Percentiles rank a stretch among this genome's conserved stretches.
These are phyloP conservation scores for Mesorhabditis sp. DNA, from an alignment of 2,888 invertebrate species.

Conservation along the genomic window DNA sequence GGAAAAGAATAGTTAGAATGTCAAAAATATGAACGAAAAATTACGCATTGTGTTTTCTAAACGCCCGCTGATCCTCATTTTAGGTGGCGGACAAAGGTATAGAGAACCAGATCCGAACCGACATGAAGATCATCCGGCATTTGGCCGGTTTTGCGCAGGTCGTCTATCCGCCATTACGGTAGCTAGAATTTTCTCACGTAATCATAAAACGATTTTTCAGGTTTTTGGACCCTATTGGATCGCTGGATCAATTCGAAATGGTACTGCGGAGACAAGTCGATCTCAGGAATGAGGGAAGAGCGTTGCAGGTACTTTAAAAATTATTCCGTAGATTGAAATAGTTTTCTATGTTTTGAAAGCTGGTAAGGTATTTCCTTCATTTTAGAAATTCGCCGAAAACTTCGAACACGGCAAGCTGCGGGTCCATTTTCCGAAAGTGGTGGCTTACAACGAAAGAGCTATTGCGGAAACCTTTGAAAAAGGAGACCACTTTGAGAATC, in stretches of 20 bases:
- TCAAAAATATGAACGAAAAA: too few relatives aligned
- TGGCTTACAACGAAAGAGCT: not conserved
- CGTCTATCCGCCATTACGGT: too few relatives aligned
- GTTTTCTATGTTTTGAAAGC: not conserved
- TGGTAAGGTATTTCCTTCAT: too few relatives aligned
- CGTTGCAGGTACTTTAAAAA: not conserved
- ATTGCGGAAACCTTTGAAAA: not conserved
- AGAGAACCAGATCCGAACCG: too few relatives aligned
- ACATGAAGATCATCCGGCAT: too few relatives aligned
- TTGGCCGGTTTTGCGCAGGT: too few relatives aligned
- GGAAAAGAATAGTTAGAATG: too few relatives aligned
- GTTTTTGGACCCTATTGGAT: not conserved
- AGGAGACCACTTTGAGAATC: not conserved
- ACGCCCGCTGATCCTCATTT: too few relatives aligned
- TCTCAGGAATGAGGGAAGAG: slow-evolving; percentile 1
- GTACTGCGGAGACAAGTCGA: not conserved
- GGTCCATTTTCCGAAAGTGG: slow-evolving; percentile 1
- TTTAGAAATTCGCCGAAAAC: not conserved
- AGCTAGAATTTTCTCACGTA: too few relatives aligned
- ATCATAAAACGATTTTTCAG: not conserved
- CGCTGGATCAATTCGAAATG: slow-evolving; percentile 4
- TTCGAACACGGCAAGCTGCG: not conserved
- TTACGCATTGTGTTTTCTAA: too few relatives aligned
- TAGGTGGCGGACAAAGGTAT: too few relatives aligned
- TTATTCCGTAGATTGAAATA: not conserved